These are phyloP conservation scores for Formica selysi DNA, from an alignment of 1,140 invertebrate species.

Conservation along the genomic window DNA sequence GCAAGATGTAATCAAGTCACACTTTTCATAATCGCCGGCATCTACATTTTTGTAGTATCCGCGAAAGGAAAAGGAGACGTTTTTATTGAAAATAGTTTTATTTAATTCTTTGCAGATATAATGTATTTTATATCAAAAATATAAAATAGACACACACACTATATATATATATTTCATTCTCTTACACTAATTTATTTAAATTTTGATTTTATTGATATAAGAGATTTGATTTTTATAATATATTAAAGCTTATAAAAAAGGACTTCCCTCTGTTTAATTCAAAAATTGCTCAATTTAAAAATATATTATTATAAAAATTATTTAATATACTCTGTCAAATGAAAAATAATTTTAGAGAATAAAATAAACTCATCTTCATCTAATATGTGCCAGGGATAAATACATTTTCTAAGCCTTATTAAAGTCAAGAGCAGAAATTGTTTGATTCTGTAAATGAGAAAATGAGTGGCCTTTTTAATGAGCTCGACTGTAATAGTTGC, in stretches of 20 bases:
- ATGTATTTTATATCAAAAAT: too few species aligned
- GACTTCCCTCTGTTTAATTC: neutral
- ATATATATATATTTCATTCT: too few species aligned
- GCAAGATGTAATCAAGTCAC: neutral
- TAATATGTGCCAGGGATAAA: slow-evolving; percentile 6
- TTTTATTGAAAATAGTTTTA: too few species aligned
- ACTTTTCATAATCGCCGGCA: neutral
- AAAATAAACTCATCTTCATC: neutral
- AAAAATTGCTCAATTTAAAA: neutral
- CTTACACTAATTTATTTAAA: too few species aligned
- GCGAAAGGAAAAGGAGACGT: neutral
- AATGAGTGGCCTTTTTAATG: neutral
- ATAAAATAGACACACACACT: too few species aligned
- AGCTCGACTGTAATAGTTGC: neutral
- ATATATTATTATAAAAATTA: neutral
- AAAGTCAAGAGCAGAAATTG: slow-evolving; percentile 9
- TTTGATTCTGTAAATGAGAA: neutral
- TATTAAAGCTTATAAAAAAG: too few species aligned
- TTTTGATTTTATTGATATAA: too few species aligned
- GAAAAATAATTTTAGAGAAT: neutral
- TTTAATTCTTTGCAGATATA: neutral
- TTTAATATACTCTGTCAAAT: neutral
- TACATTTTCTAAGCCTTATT: slow-evolving; percentile 6
- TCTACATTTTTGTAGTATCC: neutral
- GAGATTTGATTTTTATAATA: too few species aligned